phyloP scores from a whole-genome alignment of 2,888 invertebrate genomes.

The Ectropis crepuscularia region DNA sequence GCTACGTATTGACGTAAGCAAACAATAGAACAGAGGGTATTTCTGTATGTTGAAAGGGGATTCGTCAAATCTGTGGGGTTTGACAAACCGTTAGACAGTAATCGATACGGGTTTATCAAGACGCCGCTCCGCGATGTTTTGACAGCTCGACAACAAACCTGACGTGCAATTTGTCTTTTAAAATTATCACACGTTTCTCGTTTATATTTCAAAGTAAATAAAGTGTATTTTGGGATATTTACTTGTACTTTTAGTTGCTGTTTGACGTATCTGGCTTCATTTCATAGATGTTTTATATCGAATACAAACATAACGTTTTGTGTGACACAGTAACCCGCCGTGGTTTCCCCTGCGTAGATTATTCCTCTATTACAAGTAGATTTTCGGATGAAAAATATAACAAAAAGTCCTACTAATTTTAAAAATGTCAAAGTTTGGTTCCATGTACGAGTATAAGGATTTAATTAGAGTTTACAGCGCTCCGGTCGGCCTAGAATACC shows the following conservation, averaged over 20 bases:
- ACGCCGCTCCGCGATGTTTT: slow-evolving; percentile 41
- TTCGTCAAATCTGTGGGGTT: slow-evolving; percentile 46
- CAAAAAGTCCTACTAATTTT: too few relatives aligned
- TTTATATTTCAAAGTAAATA: slow-evolving; percentile 10
- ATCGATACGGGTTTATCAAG: slow-evolving; percentile 10
- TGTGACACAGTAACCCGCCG: too few relatives aligned
- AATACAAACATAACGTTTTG: background rate
- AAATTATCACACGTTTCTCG: slow-evolving; percentile 30
- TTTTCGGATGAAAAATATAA: too few relatives aligned
- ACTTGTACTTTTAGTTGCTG: background rate
- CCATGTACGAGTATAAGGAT: too few relatives aligned
- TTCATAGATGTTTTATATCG: background rate
- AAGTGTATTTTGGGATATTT: slow-evolving; percentile 14
- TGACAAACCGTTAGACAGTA: slow-evolving; percentile 24
- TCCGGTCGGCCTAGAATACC: too few relatives aligned
- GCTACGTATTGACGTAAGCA: slow-evolving; percentile 60
- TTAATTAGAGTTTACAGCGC: too few relatives aligned
- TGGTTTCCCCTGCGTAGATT: too few relatives aligned
- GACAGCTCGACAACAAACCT: slow-evolving; percentile 42
- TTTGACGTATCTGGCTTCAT: slow-evolving; percentile 3
- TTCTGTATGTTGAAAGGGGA: slow-evolving; percentile 51
- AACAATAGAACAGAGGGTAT: slow-evolving; percentile 66
- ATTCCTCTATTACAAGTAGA: too few relatives aligned
- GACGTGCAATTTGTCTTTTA: slow-evolving; percentile 21
- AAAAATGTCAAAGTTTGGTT: too few relatives aligned